phyloP scores from a whole-genome alignment of 2,888 invertebrate genomes.

The Ariolimax columbianus region DNA sequence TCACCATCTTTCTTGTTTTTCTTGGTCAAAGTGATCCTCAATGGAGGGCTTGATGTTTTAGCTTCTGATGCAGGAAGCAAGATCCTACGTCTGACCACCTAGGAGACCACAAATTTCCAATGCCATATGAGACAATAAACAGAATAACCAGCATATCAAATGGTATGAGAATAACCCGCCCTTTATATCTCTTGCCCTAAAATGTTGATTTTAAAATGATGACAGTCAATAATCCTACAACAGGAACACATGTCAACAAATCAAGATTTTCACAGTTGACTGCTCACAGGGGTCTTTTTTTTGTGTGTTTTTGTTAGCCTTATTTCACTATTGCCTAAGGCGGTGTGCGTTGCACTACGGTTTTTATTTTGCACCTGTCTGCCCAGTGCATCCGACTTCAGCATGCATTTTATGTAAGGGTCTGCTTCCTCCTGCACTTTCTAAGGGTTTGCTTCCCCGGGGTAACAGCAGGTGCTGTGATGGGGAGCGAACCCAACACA shows the following conservation, averaged over 20 bases:
- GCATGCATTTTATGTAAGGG: no score
- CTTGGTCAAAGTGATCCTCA: conserved; percentile 92
- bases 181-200: not conserved
- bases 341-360: no score
- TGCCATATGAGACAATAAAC: not conserved
- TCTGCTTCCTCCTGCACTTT: no score
- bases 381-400: no score
- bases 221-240: not conserved
- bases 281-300: no score
- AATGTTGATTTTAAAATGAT: not conserved
- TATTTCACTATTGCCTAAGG: no score
- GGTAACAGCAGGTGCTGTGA: no score
- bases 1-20: conserved; percentile 96
- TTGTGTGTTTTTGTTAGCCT: no score
- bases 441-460: no score
- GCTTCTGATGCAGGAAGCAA: conserved; percentile 79
- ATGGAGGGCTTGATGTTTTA: conserved; percentile 82
- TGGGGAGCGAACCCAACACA: no score
- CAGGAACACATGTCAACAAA: not conserved
- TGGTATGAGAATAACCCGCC: not conserved
- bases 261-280: not conserved
- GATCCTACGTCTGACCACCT: conserved; percentile 87
- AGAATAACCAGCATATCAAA: not conserved
- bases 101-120: conserved; percentile 7
- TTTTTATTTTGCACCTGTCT: no score